phyloP scores from a whole-genome alignment of 1,140 invertebrate species.

The Mamestra configurata region DNA sequence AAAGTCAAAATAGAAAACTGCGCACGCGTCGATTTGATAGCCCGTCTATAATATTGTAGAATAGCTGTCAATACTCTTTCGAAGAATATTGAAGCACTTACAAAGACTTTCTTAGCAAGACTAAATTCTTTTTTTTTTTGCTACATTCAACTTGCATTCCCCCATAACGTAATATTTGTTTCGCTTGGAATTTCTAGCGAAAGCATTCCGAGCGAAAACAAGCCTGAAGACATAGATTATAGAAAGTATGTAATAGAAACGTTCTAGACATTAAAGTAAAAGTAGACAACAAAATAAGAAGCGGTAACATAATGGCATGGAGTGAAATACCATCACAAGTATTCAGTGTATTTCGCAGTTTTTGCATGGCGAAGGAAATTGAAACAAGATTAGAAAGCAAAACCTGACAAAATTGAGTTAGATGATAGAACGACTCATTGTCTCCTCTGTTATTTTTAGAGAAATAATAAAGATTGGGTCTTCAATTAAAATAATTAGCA shows the following conservation, averaged over 20 bases:
- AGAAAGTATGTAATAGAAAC: conserved; percentile 40
- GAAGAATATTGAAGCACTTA: neutral
- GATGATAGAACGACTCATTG: neutral
- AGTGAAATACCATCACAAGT: neutral
- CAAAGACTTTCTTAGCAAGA: no score
- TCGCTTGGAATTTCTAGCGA: conserved; percentile 13
- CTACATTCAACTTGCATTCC: neutral
- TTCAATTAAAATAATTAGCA: conserved; percentile 2
- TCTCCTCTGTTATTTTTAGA: neutral
- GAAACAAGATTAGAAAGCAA: neutral
- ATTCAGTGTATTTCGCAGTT: neutral
- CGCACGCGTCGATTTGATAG: neutral
- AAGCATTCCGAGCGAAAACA: conserved; percentile 30
- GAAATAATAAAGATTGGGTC: neutral
- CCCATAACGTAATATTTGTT: conserved; percentile 20
- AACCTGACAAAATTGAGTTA: neutral
- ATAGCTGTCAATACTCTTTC: neutral
- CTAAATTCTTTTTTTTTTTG: conserved; percentile 29
- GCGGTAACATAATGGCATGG: conserved; percentile 2
- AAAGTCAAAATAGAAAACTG: neutral
- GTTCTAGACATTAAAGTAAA: conserved; percentile 36
- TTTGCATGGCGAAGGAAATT: neutral
- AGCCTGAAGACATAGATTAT: conserved; percentile 36
- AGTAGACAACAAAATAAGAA: conserved; percentile 36
- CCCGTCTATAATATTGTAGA: no score